Conservation (phyloP, 2,797 vertebrate genomes). For the Mus minutoides region DNA sequence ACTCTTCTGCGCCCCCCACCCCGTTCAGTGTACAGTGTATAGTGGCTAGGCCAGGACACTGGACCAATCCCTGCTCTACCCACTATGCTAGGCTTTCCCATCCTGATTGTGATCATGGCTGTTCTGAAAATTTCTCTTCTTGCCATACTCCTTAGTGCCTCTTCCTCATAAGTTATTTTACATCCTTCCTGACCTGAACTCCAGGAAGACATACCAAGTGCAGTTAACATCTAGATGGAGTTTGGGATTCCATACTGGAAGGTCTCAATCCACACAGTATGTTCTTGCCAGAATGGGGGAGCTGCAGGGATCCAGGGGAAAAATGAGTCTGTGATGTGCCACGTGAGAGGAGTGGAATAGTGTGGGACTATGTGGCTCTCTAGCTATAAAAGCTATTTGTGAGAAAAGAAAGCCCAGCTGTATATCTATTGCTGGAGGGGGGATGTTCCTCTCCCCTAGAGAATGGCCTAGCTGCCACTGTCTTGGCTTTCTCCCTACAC, state of each 20-base stretch:
- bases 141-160: neutral
- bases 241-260: neutral
- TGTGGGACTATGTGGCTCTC: neutral
- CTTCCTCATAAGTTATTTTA: neutral
- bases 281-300: neutral
- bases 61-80: neutral
- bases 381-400: neutral
- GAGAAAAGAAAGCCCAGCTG: neutral
- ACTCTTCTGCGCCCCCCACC: neutral
- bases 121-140: neutral
- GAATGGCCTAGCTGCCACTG: neutral
- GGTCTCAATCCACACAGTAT: neutral
- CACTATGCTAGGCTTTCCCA: fast-evolving
- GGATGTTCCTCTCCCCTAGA: neutral
- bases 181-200: neutral
- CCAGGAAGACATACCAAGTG: neutral
- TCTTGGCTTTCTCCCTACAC: neutral
- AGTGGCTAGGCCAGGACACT: neutral
- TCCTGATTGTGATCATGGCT: neutral
- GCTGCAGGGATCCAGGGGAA: too few relatives aligned
- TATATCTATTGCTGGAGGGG: neutral
- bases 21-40: neutral
- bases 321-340: neutral
- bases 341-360: too few relatives aligned
- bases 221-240: neutral